Base-by-base conservation (phyloP, 2,888 invertebrate species). In the Eumacrocentrus americanus region DNA sequence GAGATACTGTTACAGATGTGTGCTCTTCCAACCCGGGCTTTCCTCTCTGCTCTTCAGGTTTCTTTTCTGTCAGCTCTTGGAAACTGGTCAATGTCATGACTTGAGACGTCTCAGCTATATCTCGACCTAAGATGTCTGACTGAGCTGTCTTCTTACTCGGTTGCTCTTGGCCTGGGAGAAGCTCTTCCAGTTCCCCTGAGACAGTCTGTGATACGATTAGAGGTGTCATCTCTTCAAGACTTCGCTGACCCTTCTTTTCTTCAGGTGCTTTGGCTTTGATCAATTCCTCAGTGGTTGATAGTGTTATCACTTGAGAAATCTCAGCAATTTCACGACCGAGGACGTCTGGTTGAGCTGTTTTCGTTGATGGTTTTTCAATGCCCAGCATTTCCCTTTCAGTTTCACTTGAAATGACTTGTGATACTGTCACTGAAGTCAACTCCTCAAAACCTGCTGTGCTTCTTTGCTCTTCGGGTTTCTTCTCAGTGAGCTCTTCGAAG, bases 111-210 rank as follows among this genome's bases (percentile, higher is more conserved):
- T 74, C 68, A n/a, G 75, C 72, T 11, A 74, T 66, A 62, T 74
- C 71, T 55, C 78, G 73, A 7, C 75, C 72, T 57, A 76, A 70
- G 22, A 82, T 66, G 57, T 75, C 71, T 1, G 72, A 61, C 35
- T 67, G 60, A 1, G 83, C 83, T 54, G 66, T 73, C 71, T 79
- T 79, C 23, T 67, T 63, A 38, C 65, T 63, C 0, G 79, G 79
- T 38, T 66, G 56, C 38, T 64, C 69, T n/a, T 59, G 51, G 18
- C 58, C 67, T 1, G 62, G 58, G 22, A 74, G 40, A 6, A 62
- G 14, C 7, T 71, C 63, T 25, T 78, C 78, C 14, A 60, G 51
- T 59, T 79, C 78, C 29, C 60, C 70, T 0, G 67, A 67, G 2
- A 74, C 54, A 1, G 67, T 68, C 48, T 77, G 73, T 0, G 66